Conservation (phyloP, 2,113 vertebrate genomes). For the Calypte anna region DNA sequence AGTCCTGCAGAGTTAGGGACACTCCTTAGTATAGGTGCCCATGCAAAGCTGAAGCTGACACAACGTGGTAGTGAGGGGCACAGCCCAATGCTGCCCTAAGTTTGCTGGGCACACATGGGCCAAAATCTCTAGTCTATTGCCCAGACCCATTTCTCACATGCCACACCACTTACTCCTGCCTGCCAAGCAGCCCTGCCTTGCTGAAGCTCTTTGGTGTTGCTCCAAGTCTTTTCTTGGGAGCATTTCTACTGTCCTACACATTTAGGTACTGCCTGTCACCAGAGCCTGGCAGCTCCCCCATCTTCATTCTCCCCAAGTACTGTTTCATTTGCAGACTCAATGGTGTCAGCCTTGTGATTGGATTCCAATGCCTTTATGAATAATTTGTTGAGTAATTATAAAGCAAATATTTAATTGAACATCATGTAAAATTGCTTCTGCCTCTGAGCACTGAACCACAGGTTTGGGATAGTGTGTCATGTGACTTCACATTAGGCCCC, state of each 20-base stretch:
- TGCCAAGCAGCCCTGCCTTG: accelerated
- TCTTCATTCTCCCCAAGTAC: conserved; percentile 56
- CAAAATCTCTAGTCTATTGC: background rate
- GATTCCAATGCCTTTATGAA: conserved; percentile 71
- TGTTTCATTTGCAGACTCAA: conserved; percentile 51
- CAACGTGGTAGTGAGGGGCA: background rate
- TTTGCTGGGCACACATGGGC: background rate
- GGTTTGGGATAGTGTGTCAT: background rate
- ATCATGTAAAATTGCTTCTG: conserved; percentile 70
- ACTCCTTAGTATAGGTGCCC: accelerated
- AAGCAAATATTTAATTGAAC: conserved; percentile 77
- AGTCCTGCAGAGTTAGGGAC: background rate
- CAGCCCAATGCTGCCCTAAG: background rate
- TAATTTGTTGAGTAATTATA: conserved; percentile 74
- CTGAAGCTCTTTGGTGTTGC: background rate
- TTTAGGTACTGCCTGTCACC: background rate
- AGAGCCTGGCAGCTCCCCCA: background rate
- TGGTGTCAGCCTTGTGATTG: conserved; percentile 59
- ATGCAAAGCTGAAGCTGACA: accelerated
- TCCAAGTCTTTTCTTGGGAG: background rate
- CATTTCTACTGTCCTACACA: background rate
- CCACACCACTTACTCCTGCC: background rate
- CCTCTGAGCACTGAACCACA: background rate
- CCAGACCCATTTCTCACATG: background rate
- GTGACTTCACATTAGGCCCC: background rate